Evolutionary conservation across 2,888 invertebrate species (phyloP).

Genomic region (Malacosoma neustria): DNA sequence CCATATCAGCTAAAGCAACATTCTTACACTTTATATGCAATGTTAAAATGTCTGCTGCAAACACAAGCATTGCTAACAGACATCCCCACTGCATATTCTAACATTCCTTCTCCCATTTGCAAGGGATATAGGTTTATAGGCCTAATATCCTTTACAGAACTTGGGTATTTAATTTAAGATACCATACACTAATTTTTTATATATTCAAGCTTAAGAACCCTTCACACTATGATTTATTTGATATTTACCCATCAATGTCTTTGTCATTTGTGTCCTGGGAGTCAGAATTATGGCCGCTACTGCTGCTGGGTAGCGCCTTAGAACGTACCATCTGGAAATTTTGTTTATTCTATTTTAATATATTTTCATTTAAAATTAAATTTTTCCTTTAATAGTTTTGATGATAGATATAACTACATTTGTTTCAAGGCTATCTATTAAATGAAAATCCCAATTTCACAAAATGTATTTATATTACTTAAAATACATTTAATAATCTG

Average conservation of each 20-base stretch:
- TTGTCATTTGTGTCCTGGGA: conserved; percentile 51
- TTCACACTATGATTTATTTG: conserved; percentile 4
- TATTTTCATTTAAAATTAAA: not conserved
- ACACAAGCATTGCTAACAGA: too few relatives aligned
- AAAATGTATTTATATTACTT: too few relatives aligned
- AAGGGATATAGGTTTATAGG: too few relatives aligned
- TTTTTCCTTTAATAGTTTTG: not conserved
- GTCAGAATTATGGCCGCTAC: conserved; percentile 57
- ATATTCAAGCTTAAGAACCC: conserved; percentile 3
- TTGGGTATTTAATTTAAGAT: too few relatives aligned
- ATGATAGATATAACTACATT: not conserved
- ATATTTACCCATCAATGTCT: conserved; percentile 69
- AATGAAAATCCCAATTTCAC: conserved; percentile 6
- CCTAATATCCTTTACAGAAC: too few relatives aligned
- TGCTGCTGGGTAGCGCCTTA: conserved; percentile 51
- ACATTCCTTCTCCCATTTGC: too few relatives aligned
- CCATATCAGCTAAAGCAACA: too few relatives aligned
- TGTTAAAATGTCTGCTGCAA: too few relatives aligned
- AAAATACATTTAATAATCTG: not conserved
- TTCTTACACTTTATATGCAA: too few relatives aligned
- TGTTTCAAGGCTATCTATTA: conserved; percentile 3
- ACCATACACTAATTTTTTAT: too few relatives aligned
- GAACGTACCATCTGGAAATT: conserved; percentile 66
- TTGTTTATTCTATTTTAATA: conserved; percentile 16
- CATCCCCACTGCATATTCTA: too few relatives aligned